A percentile compares a stretch with the other conserved stretches of the same genome.
Evolutionary conservation across 2,888 invertebrate species (phyloP).

Genomic region (Odontocerum albicorne): DNA sequence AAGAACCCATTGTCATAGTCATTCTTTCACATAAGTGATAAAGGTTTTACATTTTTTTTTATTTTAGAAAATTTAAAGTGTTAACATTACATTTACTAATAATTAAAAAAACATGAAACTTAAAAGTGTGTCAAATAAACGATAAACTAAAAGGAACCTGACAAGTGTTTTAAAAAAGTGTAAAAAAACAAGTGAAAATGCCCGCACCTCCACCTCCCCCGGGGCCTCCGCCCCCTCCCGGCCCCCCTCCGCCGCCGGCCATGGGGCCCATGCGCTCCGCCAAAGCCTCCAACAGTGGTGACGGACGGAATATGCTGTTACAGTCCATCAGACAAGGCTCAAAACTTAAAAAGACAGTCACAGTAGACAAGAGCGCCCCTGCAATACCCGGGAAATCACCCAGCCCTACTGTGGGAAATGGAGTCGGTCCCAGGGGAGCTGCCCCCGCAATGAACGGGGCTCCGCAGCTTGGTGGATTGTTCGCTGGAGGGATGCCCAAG

Average conservation of each 20-base stretch:
- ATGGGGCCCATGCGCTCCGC: conserved; percentile 63
- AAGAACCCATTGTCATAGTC: too few species aligned
- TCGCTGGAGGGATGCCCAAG: conserved; percentile 83
- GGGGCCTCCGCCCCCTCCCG: conserved; percentile 58
- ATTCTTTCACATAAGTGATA: too few species aligned
- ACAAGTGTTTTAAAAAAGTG: background rate
- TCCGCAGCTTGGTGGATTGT: conserved; percentile 67
- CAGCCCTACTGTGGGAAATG: conserved; percentile 46
- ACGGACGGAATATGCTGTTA: conserved; percentile 70
- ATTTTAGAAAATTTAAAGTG: too few species aligned
- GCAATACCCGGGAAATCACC: conserved; percentile 64
- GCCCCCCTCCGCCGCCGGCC: conserved; percentile 67
- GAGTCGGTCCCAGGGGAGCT: conserved; percentile 45
- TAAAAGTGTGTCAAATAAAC: background rate
- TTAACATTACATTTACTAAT: too few species aligned
- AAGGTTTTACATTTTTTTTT: too few species aligned
- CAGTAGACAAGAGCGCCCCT: conserved; percentile 90
- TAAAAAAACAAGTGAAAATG: conserved; percentile 6
- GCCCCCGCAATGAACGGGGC: conserved; percentile 50
- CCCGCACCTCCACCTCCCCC: conserved; percentile 17
- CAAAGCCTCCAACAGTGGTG: conserved; percentile 51
- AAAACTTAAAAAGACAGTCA: conserved; percentile 80
- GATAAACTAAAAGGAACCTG: conserved; percentile 1
- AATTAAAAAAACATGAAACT: too few species aligned
- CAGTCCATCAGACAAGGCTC: conserved; percentile 83